Evolutionary conservation across 2,797 vertebrate genomes (phyloP).

Genomic region (Neopelma chrysocephalum): DNA sequence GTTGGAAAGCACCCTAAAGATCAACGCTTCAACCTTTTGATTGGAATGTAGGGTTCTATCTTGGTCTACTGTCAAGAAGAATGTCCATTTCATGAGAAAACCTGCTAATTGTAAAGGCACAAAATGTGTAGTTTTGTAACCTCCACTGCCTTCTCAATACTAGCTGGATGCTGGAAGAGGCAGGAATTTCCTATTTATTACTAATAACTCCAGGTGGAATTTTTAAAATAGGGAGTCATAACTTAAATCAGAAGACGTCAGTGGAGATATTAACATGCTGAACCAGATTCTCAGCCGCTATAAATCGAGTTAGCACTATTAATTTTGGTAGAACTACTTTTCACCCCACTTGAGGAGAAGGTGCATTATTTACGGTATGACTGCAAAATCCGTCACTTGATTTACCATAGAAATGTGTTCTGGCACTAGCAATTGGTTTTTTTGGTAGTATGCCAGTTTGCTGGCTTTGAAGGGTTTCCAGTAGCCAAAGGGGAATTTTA

Average conservation of each 20-base stretch:
- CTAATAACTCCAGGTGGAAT: not conserved
- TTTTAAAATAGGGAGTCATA: not conserved
- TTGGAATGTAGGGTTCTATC: not conserved
- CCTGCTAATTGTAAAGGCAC: not conserved
- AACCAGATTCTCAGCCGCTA: not conserved
- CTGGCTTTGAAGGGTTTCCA: conserved; percentile 58
- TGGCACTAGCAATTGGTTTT: not conserved
- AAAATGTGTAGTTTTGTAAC: not conserved
- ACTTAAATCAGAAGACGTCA: not conserved
- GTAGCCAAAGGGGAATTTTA: conserved; percentile 37
- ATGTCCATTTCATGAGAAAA: not conserved
- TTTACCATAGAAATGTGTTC: conserved; percentile 14
- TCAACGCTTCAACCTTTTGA: not conserved
- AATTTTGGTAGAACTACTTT: not conserved
- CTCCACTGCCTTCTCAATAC: not conserved
- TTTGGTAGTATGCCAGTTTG: not conserved
- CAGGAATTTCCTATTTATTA: conserved; percentile 1
- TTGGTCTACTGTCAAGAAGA: not conserved
- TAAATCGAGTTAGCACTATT: not conserved
- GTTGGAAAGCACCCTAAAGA: not conserved
- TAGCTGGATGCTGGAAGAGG: not conserved
- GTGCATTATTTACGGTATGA: not conserved
- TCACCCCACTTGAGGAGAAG: not conserved
- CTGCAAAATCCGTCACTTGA: conserved; percentile 2
- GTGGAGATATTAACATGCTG: not conserved